These are phyloP conservation scores for Dinocampus coccinellae DNA, from an alignment of 2,888 invertebrate species.

Conservation along the genomic window DNA sequence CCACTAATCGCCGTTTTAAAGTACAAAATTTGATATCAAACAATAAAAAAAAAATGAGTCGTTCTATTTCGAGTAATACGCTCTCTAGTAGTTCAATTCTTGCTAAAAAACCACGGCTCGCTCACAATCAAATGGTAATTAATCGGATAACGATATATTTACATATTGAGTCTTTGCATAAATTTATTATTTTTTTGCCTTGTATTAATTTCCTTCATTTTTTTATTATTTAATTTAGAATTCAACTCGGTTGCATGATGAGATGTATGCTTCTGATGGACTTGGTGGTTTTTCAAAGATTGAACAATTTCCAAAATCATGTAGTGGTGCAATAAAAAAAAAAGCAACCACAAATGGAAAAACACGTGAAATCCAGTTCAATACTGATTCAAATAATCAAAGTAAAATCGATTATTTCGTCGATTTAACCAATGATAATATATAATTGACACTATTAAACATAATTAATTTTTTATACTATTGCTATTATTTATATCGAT, in stretches of 20 bases:
- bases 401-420: slow-evolving; percentile 20
- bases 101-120: slow-evolving; percentile 29
- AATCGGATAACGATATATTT: too few species aligned
- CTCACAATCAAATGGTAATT: slow-evolving; percentile 18
- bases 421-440: slow-evolving; percentile 32
- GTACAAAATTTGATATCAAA: neutral
- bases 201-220: too few species aligned
- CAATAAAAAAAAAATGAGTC: neutral
- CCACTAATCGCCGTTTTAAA: neutral
- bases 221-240: neutral
- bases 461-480: too few species aligned
- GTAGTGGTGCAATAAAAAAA: neutral
- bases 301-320: slow-evolving; percentile 26
- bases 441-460: too few species aligned
- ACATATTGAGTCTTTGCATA: neutral
- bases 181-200: too few species aligned
- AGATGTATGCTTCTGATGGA: slow-evolving; percentile 27
- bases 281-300: slow-evolving; percentile 32
- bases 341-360: slow-evolving; percentile 8
- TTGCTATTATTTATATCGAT: too few species aligned
- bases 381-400: slow-evolving; percentile 24
- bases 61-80: neutral
- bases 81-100: slow-evolving; percentile 24
- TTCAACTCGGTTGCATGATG: slow-evolving; percentile 5
- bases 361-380: slow-evolving; percentile 20